Base-by-base conservation (phyloP, 2,888 invertebrate species). In the Hartigia nigra region DNA sequence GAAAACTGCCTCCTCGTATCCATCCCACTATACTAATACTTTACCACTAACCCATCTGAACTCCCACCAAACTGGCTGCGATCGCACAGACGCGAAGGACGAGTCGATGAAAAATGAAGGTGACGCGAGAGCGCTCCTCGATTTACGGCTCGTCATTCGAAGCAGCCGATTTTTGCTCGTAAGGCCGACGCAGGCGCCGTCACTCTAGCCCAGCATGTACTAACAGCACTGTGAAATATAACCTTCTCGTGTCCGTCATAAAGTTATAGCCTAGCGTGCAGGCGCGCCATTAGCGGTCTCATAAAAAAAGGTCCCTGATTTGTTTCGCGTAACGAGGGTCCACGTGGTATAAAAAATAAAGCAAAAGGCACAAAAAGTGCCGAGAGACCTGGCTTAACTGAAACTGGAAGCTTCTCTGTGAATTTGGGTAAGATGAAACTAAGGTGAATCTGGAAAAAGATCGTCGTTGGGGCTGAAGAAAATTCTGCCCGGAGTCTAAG, bases 271-370 rank as follows among this genome's bases (percentile, higher is more conserved):
- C 34, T 78, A 69, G 74, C 79, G 74, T 77, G 76, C 35, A 74
- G 76, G 76, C n/a, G 35, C 74, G 76, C 79, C 79, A 74, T 79
- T 74, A 79, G 79, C 55, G 69, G 70, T 36, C 35, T 31, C 70
- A 55, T 76, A 76, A 78, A 76, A 75, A 79, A 76, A 79, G 75
- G 74, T 76, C 72, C 37, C 79, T 79, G 79, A 79, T 79, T 79
- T 79, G 79, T 77, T 79, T 74, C 77, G 39, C 74, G 70, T 74
- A 77, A 74, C 79, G 75, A 75, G 75, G 75, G 34, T 35, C 37
- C 75, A 23, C 77, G 78, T 34, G 72, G 70, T 69, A 69, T 36
- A 75, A 72, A 78, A 37, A 69, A 14, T 70, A 37, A 69, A 12
- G 35, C 34, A n/a, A 76, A 69, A 70, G 76, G 69, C 32, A 32